Evolutionary conservation across 53 echinoderm and acorn worm genomes (phyloP), one percentile per base, ranked within the genome.

Genomic region (Luidia sarsii): DNA sequence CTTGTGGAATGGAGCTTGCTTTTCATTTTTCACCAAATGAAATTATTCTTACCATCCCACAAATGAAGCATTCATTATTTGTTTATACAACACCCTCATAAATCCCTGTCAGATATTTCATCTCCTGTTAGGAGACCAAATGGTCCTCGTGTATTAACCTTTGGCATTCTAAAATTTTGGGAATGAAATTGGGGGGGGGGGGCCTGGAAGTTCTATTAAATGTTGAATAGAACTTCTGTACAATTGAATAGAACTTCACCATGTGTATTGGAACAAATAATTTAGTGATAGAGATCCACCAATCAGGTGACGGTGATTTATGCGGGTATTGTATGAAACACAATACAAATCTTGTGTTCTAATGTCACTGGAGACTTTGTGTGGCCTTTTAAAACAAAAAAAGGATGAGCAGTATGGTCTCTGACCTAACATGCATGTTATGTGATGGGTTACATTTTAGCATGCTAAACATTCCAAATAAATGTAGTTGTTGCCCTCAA

Each of bases 31-130:
- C 39, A 67, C 41, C 24, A 4, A 1, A 71, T 50, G 28, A 51
- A 34, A 34, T 71, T 71, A 52, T 48, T 48, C 35, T 52, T 51
- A 50, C 46, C 49, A 50, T 71, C 32, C 22, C 52, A 48, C 33
- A n/a, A n/a, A 71, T 28, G 19, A 50, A 52, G 16, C 49, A 52
- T 35, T 52, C 52, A 23, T 48, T 51, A 71, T 71, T 51, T 49
- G 71, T 71, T 37, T 41, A 41, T 41, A 41, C 11, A 6, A 41
- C 11, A 11, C 11, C 11, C 41, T 7, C 41, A 41, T 41, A 11
- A 41, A 41, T 41, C 41, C 6, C 6, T 41, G 11, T 41, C 41
- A 7, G 41, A 41, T 41, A 41, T 41, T 41, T 41, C 41, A 6
- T 41, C 41, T 41, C 11, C 41, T 41, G 41, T 41, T 41, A 41